Percentiles rank a stretch among this genome's conserved stretches.
Conservation (phyloP, 2,797 vertebrate genomes). For the Mycteria americana region DNA sequence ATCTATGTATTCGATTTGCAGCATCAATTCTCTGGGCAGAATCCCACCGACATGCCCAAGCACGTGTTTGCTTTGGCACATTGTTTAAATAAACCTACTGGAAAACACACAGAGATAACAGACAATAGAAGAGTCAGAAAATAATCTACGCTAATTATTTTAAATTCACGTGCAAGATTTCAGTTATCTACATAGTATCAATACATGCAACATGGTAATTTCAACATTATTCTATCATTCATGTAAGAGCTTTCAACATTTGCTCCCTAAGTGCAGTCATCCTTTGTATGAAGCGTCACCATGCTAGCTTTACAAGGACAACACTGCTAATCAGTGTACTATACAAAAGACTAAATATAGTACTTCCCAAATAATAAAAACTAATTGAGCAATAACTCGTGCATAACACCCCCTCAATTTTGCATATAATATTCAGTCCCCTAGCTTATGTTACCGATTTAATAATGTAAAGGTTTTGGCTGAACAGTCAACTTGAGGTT, state of each 20-base stretch:
- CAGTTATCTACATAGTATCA: neutral
- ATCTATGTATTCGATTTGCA: neutral
- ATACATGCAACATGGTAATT: neutral
- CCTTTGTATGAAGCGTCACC: neutral
- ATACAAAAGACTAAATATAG: neutral
- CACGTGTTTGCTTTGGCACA: neutral
- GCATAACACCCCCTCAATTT: neutral
- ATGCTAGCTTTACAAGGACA: neutral
- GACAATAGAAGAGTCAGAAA: neutral
- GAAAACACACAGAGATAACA: neutral
- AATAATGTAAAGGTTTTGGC: fast-evolving
- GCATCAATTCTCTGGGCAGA: neutral
- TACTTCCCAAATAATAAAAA: neutral
- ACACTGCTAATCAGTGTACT: neutral
- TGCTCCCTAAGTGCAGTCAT: neutral
- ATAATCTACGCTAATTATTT: neutral
- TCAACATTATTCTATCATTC: neutral
- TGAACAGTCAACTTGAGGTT: neutral
- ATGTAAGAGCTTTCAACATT: neutral
- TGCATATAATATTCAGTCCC: neutral
- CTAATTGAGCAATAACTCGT: neutral
- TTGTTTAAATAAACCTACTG: neutral
- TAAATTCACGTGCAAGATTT: neutral
- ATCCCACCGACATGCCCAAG: neutral
- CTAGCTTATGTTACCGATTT: neutral